Percentiles rank a stretch among this genome's conserved stretches.
Evolutionary conservation across 1,140 invertebrate species (phyloP).

Genomic region (Caenorhabditis inopinata): DNA sequence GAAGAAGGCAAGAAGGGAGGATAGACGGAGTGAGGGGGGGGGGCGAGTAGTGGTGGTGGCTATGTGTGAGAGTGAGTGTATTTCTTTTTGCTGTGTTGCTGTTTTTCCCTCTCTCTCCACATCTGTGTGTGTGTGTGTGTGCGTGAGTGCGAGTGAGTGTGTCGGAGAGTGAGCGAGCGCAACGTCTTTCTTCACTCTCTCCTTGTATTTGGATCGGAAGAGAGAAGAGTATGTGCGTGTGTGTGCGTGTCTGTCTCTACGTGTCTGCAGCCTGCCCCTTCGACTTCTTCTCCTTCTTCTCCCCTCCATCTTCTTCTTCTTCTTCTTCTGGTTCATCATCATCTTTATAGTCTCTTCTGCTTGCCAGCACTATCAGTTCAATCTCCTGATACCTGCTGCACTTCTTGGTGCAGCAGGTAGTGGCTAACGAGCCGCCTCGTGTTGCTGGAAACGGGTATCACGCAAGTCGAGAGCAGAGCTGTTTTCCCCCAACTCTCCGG

Average conservation of each 20-base stretch:
- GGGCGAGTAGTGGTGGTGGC: too few species aligned
- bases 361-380: background rate
- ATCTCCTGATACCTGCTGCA: too few species aligned
- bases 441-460: too few species aligned
- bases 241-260: background rate
- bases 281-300: background rate
- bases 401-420: too few species aligned
- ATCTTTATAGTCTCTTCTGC: background rate
- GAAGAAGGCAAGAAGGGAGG: too few species aligned
- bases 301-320: background rate
- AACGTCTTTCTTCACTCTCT: background rate
- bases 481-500: too few species aligned
- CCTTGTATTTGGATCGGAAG: constrained; percentile 14
- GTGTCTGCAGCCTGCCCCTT: background rate
- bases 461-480: too few species aligned
- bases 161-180: background rate
- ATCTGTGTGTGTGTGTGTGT: background rate
- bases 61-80: background rate
- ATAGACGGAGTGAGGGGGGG: too few species aligned
- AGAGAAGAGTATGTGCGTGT: background rate
- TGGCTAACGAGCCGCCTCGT: too few species aligned
- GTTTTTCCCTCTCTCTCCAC: too few species aligned
- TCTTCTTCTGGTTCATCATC: background rate
- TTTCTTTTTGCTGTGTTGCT: constrained; percentile 9
- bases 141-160: background rate